Base-by-base conservation (phyloP, 2,888 invertebrate genomes). In the Bimastos eiseni region DNA sequence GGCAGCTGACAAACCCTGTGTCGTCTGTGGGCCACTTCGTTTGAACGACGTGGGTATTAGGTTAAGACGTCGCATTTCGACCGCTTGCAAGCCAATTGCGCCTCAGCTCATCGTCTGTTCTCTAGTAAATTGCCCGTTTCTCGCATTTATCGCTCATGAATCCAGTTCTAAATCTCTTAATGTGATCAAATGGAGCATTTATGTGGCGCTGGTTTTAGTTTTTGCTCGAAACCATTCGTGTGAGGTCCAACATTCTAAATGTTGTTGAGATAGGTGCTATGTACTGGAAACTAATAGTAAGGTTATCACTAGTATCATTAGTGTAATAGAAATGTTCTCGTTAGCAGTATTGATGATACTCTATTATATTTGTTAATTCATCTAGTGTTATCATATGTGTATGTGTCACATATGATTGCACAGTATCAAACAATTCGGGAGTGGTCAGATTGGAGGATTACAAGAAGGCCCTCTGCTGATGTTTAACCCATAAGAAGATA, bases 131-230 rank as follows among this genome's bases (percentile, higher is more conserved):
- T 30, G 21, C 70, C n/a, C 30, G 70, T n/a, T 70, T 70, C 24
- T 70, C 70, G 30, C 70, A 70, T 70, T 70, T n/a, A 70, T 70
- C 70, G 70, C 70, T 70, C 70, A 70, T 70, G n/a, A n/a, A n/a
- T 70, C n/a, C n/a, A 70, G n/a, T 70, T 70, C 8, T 11, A 70
- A 70, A 70, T 30, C 30, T n/a, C 70, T 1, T n/a, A 1, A n/a
- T 70, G 70, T 70, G 13, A 70, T n/a, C 30, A 70, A n/a, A 70
- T 70, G n/a, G 30, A 70, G 11, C 30, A 70, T 70, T 8, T 70
- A n/a, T 70, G n/a, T n/a, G 3, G n/a, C 70, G n/a, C 30, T 70
- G 17, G 8, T 70, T 70, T 70, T 70, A 2, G n/a, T 70, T 70
- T 70, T n/a, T 70, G 70, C n/a, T 70, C 70, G 70, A 30, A 70